A percentile compares a stretch with the other conserved stretches of the same genome.
These are phyloP conservation scores for Oreochromis tanganicae DNA, from an alignment of 2,113 vertebrate species.

Conservation along the genomic window DNA sequence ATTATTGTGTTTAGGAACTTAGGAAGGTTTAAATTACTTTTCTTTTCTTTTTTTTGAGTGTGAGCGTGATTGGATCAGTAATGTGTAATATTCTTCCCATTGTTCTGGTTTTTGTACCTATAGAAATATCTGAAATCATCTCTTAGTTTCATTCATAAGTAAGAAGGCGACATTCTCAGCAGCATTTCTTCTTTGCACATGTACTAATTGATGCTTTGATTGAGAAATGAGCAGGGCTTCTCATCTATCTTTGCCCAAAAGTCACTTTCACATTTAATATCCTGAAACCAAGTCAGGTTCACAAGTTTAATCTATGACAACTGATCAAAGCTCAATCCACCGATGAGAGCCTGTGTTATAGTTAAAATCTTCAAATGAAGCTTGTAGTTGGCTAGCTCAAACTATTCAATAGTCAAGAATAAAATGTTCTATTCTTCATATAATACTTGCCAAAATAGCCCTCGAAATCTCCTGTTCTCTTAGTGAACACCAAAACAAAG, in stretches of 20 bases:
- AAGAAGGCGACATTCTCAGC: not conserved
- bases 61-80: not conserved
- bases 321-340: not conserved
- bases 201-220: not conserved
- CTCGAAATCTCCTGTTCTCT: not conserved
- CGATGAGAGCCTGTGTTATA: not conserved
- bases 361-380: not conserved
- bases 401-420: not conserved
- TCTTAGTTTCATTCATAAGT: not conserved
- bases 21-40: not conserved
- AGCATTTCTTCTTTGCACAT: not conserved
- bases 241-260: not conserved
- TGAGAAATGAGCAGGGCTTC: not conserved
- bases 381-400: not conserved
- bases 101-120: not conserved
- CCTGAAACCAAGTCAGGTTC: not conserved
- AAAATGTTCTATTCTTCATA: not conserved
- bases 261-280: not conserved
- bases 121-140: not conserved
- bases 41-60: no score
- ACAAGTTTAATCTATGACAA: no score
- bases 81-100: not conserved
- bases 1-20: not conserved
- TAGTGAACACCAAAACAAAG: not conserved
- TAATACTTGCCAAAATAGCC: not conserved